These are phyloP conservation scores for Saccopteryx leptura DNA, from an alignment of 2,113 vertebrate species.

Conservation along the genomic window DNA sequence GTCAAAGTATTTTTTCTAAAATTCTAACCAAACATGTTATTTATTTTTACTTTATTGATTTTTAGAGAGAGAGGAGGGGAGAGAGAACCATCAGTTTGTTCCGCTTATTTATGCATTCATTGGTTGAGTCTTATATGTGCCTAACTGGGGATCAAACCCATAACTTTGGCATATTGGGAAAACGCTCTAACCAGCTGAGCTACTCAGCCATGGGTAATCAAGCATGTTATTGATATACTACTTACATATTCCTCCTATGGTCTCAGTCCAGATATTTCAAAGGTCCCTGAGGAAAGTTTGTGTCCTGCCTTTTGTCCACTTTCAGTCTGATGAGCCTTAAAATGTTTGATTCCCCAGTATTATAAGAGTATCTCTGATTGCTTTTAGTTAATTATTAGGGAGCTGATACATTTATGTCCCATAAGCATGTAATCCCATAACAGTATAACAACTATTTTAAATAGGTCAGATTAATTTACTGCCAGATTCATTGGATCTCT, in stretches of 20 bases:
- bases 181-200: too few species aligned
- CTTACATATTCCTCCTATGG: not conserved
- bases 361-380: not conserved
- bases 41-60: too few species aligned
- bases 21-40: not conserved
- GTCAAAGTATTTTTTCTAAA: conserved; percentile 2
- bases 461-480: not conserved
- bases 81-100: too few species aligned
- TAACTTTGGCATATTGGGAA: too few species aligned
- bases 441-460: conserved; percentile 16
- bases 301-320: not conserved
- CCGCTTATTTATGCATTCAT: too few species aligned
- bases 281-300: not conserved
- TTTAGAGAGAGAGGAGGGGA: too few species aligned
- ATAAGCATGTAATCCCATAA: not conserved
- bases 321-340: not conserved
- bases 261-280: not conserved
- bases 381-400: not conserved
- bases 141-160: too few species aligned
- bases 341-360: not conserved
- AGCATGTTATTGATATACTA: not conserved
- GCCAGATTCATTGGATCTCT: not conserved
- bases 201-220: not conserved
- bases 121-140: too few species aligned
- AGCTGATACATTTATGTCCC: not conserved